phyloP scores from a whole-genome alignment of 2,113 vertebrate genomes.

The Ameiurus melas region DNA sequence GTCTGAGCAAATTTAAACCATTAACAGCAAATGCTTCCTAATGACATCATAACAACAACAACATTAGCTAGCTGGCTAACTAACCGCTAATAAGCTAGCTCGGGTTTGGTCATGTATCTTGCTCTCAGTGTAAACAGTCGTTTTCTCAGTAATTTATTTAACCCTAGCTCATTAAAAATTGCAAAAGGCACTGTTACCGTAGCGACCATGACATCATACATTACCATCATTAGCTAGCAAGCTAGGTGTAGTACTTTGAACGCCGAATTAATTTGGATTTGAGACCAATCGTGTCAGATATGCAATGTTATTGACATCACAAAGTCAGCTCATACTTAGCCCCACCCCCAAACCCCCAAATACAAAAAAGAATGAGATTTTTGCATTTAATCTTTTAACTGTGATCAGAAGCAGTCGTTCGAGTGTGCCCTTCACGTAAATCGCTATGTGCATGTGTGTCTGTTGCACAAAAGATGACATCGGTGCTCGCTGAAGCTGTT shows the following conservation, averaged over 20 bases:
- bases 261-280: neutral
- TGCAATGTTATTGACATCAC: neutral
- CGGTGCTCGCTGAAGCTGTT: slow-evolving; percentile 45
- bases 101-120: neutral
- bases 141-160: neutral
- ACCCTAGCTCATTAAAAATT: neutral
- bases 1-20: neutral
- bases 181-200: no score
- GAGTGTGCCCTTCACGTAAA: slow-evolving; percentile 74
- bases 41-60: neutral
- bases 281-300: no score
- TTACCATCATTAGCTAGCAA: neutral
- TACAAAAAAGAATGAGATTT: neutral
- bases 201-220: neutral
- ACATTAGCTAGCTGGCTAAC: neutral
- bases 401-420: neutral
- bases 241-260: neutral
- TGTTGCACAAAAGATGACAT: slow-evolving; percentile 42
- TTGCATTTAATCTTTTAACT: neutral
- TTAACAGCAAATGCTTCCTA: neutral
- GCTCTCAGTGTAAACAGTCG: neutral
- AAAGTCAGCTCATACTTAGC: neutral
- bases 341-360: neutral
- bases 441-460: neutral
- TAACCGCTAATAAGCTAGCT: neutral